Base-by-base conservation (phyloP, 2,113 vertebrate genomes). In the Plestiodon gilberti region DNA sequence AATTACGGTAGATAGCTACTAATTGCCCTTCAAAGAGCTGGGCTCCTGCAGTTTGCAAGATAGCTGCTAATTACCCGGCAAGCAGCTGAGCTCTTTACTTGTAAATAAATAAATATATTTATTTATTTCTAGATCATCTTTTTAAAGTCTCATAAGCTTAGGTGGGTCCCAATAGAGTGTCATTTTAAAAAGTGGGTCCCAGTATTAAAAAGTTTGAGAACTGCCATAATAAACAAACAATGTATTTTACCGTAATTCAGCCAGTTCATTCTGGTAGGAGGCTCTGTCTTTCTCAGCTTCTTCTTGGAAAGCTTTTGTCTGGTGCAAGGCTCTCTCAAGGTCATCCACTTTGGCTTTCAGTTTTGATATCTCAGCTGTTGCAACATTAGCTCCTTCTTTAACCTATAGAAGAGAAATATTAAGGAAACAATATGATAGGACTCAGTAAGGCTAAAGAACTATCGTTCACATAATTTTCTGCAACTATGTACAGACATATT, bases 181-280 rank as follows among this genome's bases (percentile, higher is more conserved):
- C n/a, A n/a, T n/a, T n/a, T n/a, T n/a, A n/a, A n/a, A n/a, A n/a
- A n/a, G n/a, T n/a, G n/a, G n/a, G n/a, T n/a, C n/a, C n/a, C n/a
- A n/a, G n/a, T n/a, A n/a, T n/a, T n/a, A n/a, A n/a, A n/a, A n/a
- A n/a, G n/a, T 33, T 15, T 69, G 30, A 14, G 69, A 17, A 15
- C 33, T 70, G 18, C 33, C 13, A 55, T 7, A 55, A 55, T 7
- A 35, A 35, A 57, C 75, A 17, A n/a, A 20, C n/a, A 77, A 75
- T 75, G 11, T 17, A 25, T 23, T 71, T 48, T 89, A 98, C 98
- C 97, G 97, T 61, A 96, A 87, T 67, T 90, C 90, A 61, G 93
- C 78, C 23, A 96, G 82, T 82, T 97, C 96, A 5, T 91, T 93
- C 93, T 96, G 96, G 74, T 95, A 92, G 0, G 93, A 92, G 0